Evolutionary conservation across 2,113 vertebrate genomes (phyloP).

Genomic region (Lamprotornis superbus): DNA sequence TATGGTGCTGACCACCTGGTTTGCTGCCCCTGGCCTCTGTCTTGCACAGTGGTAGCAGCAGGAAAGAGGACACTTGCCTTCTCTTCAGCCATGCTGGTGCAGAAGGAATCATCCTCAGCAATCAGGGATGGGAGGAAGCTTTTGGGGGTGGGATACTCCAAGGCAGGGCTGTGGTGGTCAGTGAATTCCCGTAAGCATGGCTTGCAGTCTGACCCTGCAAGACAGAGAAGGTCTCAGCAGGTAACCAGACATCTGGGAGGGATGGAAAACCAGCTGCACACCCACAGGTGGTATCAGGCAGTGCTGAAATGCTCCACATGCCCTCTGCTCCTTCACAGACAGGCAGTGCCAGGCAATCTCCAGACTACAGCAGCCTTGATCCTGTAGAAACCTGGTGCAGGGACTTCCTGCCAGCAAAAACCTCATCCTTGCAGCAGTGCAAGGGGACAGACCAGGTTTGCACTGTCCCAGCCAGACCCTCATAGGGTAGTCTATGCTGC

Average conservation of each 20-base stretch:
- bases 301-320: rapidly evolving
- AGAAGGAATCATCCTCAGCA: slow-evolving; percentile 74
- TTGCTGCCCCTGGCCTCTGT: background rate
- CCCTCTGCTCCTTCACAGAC: background rate
- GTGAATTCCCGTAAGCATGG: slow-evolving; percentile 65
- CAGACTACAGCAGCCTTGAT: background rate
- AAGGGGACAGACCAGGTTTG: background rate
- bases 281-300: background rate
- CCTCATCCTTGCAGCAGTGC: background rate
- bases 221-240: background rate
- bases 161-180: background rate
- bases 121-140: slow-evolving; percentile 71
- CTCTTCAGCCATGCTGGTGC: slow-evolving; percentile 68
- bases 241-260: background rate
- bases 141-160: slow-evolving; percentile 49
- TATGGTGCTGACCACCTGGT: background rate
- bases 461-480: background rate
- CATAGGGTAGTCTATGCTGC: background rate
- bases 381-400: background rate
- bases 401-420: background rate
- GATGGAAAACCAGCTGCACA: background rate
- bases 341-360: background rate
- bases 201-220: slow-evolving; percentile 84
- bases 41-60: rapidly evolving
- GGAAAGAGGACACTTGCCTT: slow-evolving; percentile 69